A percentile compares a stretch with the other conserved stretches of the same genome.
These are phyloP conservation scores for Arbacia lixula DNA, from an alignment of 53 echinoderm and acorn worm species.

Conservation along the genomic window DNA sequence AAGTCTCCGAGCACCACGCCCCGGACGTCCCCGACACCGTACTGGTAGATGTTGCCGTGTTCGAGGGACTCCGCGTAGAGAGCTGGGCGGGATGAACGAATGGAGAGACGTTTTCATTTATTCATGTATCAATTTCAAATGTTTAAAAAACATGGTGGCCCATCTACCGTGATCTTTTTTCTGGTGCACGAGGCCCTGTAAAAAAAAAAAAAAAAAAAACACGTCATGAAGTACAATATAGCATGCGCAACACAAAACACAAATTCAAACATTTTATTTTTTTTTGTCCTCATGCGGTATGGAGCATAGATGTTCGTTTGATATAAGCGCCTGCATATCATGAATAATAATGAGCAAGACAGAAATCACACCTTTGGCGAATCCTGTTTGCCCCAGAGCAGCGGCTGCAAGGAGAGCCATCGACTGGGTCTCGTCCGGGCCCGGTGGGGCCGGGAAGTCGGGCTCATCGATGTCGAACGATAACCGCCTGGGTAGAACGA, in stretches of 20 bases:
- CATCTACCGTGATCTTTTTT: neutral
- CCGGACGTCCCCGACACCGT: neutral
- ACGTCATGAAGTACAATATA: no score
- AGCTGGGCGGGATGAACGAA: neutral
- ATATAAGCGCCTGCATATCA: no score
- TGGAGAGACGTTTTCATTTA: no score
- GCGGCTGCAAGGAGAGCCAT: neutral
- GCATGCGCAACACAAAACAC: no score
- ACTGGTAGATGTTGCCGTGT: neutral
- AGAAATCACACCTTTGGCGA: slow-evolving; percentile 8
- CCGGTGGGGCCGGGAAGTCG: neutral
- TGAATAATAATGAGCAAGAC: no score
- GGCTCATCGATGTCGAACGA: neutral
- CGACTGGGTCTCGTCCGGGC: neutral
- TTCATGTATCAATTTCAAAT: no score
- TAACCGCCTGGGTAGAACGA: neutral
- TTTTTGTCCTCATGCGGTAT: no score
- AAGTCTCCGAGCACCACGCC: slow-evolving; percentile 1
- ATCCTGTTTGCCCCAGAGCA: neutral
- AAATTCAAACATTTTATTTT: no score
- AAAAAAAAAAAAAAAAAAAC: no score
- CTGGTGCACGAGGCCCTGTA: neutral
- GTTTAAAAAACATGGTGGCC: no score
- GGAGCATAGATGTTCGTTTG: no score
- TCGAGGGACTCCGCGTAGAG: neutral